Conservation (phyloP, 2,888 invertebrate genomes). For the Agrilus biguttatus region DNA sequence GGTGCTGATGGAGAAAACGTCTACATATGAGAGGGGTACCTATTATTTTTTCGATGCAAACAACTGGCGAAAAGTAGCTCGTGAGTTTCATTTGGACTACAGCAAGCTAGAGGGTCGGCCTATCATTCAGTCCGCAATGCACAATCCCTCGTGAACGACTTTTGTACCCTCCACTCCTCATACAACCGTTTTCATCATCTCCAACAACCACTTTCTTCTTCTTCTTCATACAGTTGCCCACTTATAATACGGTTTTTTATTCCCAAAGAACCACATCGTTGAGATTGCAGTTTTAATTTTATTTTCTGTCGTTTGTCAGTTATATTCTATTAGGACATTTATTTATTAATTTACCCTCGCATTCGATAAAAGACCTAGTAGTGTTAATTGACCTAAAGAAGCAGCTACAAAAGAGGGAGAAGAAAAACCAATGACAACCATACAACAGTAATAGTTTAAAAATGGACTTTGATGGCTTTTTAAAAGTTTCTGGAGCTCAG, state of each 20-base stretch:
- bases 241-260: not conserved
- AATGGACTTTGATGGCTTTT: no score
- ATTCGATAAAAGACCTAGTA: no score
- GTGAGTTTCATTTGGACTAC: constrained; percentile 98
- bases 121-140: constrained; percentile 45
- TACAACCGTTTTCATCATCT: not conserved
- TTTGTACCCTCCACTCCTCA: not conserved
- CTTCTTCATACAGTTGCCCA: constrained; percentile 5
- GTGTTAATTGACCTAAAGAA: no score
- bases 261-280: constrained; percentile 13
- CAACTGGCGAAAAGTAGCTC: constrained; percentile 97
- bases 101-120: constrained; percentile 95
- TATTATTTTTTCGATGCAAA: constrained; percentile 99
- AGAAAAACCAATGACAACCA: no score
- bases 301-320: no score
- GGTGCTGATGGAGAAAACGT: constrained; percentile 87
- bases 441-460: no score
- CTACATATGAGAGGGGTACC: constrained; percentile 94
- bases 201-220: not conserved
- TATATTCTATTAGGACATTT: no score
- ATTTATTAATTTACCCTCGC: no score
- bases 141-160: constrained; percentile 16
- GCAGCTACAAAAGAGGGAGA: no score
- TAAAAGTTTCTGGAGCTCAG: no score
- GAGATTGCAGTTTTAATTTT: not conserved